A percentile compares a stretch with the other conserved stretches of the same genome.
phyloP scores from a whole-genome alignment of 2,888 invertebrate species.

The Hemistola chrysoprasaria region DNA sequence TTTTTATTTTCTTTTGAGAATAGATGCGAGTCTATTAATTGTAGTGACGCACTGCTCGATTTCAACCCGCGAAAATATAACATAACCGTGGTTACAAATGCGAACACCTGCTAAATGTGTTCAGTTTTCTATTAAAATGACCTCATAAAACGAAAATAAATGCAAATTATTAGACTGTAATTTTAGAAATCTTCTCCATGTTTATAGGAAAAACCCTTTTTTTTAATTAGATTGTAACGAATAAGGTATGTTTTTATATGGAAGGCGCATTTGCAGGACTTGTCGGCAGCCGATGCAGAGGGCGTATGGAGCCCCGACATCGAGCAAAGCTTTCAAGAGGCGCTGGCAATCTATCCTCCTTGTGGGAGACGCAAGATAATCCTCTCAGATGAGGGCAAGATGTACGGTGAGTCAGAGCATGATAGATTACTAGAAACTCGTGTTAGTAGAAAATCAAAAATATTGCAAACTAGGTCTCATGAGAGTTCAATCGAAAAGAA shows the following conservation, averaged over 20 bases:
- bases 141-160: not conserved
- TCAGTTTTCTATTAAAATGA: slow-evolving; percentile 9
- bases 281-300: slow-evolving; percentile 98
- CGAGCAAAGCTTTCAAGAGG: slow-evolving; percentile 99
- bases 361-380: slow-evolving; percentile 99
- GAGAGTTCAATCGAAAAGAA: too few species aligned
- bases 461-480: too few species aligned
- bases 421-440: slow-evolving; percentile 30
- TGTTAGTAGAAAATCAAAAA: too few species aligned
- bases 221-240: too few species aligned
- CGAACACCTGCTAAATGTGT: slow-evolving; percentile 56
- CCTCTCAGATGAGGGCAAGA: slow-evolving; percentile 99
- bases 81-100: slow-evolving; percentile 37
- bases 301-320: slow-evolving; percentile 99
- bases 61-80: slow-evolving; percentile 30
- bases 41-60: slow-evolving; percentile 69
- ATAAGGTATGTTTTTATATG: slow-evolving; percentile 6
- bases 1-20: slow-evolving; percentile 78
- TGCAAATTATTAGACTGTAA: too few species aligned
- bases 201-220: too few species aligned
- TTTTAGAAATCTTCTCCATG: too few species aligned
- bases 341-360: slow-evolving; percentile 99
- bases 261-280: slow-evolving; percentile 83
- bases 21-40: slow-evolving; percentile 74
- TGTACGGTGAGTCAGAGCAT: slow-evolving; percentile 96